Evolutionary conservation across 2,113 vertebrate genomes (phyloP), one percentile per base, ranked within the genome.

Genomic region (Empidonax traillii): DNA sequence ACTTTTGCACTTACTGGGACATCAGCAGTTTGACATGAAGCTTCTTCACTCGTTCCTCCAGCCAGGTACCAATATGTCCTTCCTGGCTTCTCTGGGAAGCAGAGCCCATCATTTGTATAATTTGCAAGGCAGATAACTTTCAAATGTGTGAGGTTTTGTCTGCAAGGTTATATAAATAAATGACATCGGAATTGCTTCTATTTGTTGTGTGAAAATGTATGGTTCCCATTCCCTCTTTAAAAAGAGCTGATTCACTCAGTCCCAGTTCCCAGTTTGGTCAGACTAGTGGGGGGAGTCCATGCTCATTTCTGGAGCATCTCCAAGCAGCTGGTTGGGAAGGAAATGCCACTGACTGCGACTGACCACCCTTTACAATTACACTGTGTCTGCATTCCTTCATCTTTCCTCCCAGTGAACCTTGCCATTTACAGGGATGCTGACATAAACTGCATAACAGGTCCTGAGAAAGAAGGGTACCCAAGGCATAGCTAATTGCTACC

Each of bases 1-100:
- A n/a, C 0, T 0, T 47, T 90, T 90, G 71, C 35, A 51, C 14
- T 0, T 0, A 14, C 0, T 0, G 7, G n/a, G 8, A 39, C 39
- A 85, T 5, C 39, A 62, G 44, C 44, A 47, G 12, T 24, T 90
- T 75, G 33, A 27, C 9, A 20, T 35, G 49, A 75, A 79, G 66
- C 7, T 68, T 59, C 62, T 72, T 78, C 0, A 0, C 7, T 52
- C 18, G 11, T 13, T 79, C 12, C 23, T 85, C 47, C 39, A 49
- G 24, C 25, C 56, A 71, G 47, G 25, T 43, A 66, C n/a, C n/a
- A 52, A 17, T 1, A 1, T 0, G 1, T 71, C 44, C 62, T 73
- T 55, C 55, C 30, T 55, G 52, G 52, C 12, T 67, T 8, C 17
- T 1, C 22, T 63, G 30, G 27, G 59, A 74, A 87, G 53, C 30